Percentiles rank a stretch among this genome's conserved stretches.
phyloP scores from a whole-genome alignment of 2,888 invertebrate species.

The Rhaphigaster nebulosa region DNA sequence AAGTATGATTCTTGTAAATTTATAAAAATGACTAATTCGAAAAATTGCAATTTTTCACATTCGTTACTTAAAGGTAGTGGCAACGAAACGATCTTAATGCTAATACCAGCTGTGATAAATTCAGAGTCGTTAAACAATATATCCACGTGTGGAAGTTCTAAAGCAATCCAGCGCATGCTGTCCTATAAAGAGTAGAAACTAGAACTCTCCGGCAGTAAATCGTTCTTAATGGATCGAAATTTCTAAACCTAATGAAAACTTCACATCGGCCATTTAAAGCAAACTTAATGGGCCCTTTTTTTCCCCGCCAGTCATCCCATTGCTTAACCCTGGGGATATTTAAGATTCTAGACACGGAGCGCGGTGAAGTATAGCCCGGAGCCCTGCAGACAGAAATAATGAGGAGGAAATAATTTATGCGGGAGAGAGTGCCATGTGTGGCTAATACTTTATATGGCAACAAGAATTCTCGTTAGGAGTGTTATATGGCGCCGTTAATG shows the following conservation, averaged over 20 bases:
- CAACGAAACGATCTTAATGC: no score
- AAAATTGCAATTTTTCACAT: no score
- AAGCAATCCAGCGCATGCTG: neutral
- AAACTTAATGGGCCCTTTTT: neutral
- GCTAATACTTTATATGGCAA: conserved; percentile 58
- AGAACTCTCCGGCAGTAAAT: neutral
- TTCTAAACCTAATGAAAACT: conserved; percentile 1
- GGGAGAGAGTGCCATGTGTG: conserved; percentile 25
- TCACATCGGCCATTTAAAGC: neutral
- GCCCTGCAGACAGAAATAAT: neutral
- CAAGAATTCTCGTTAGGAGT: conserved; percentile 58
- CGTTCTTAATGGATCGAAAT: neutral
- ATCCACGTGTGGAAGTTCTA: no score
- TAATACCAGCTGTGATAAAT: no score
- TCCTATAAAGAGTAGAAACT: neutral
- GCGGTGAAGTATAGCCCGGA: neutral
- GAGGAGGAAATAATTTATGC: conserved; percentile 4
- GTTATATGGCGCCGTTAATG: conserved; percentile 51
- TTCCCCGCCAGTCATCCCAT: neutral
- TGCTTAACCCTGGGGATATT: neutral
- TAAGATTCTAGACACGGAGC: neutral
- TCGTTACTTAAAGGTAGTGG: no score
- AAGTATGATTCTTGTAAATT: no score
- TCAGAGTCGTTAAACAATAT: no score
- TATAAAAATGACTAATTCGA: no score